Conservation (phyloP, 1,140 invertebrate genomes). For the Neodiprion pinetum region DNA sequence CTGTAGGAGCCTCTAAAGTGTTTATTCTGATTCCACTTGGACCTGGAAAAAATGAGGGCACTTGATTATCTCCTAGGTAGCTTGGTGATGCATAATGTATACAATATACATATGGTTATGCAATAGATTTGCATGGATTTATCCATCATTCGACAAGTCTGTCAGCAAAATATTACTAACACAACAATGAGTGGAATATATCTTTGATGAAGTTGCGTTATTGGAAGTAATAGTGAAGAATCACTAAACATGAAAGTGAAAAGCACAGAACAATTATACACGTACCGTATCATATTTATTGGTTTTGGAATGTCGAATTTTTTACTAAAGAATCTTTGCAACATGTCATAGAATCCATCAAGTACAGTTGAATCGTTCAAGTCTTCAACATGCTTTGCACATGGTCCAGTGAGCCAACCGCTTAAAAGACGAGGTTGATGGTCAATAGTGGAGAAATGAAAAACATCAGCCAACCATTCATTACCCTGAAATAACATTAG, state of each 20-base stretch:
- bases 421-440: slow-evolving; percentile 73
- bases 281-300: not conserved
- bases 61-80: not conserved
- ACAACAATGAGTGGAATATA: not conserved
- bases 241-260: too few species aligned
- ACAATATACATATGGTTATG: too few species aligned
- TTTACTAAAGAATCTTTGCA: slow-evolving; percentile 60
- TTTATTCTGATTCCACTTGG: slow-evolving; percentile 73
- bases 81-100: too few species aligned
- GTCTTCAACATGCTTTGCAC: slow-evolving; percentile 65
- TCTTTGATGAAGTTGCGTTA: not conserved
- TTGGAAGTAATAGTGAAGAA: too few species aligned
- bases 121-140: too few species aligned
- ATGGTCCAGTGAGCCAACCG: slow-evolving; percentile 68
- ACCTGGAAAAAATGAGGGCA: slow-evolving; percentile 56
- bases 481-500: slow-evolving; percentile 38
- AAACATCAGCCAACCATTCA: slow-evolving; percentile 71
- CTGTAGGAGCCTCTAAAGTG: slow-evolving; percentile 76
- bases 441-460: slow-evolving; percentile 71
- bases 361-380: slow-evolving; percentile 59
- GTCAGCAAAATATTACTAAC: too few species aligned
- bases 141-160: too few species aligned
- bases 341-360: slow-evolving; percentile 56
- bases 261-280: too few species aligned
- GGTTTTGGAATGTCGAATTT: slow-evolving; percentile 62